phyloP scores from a whole-genome alignment of 2,888 invertebrate genomes.

The Drosophila subquinaria region DNA sequence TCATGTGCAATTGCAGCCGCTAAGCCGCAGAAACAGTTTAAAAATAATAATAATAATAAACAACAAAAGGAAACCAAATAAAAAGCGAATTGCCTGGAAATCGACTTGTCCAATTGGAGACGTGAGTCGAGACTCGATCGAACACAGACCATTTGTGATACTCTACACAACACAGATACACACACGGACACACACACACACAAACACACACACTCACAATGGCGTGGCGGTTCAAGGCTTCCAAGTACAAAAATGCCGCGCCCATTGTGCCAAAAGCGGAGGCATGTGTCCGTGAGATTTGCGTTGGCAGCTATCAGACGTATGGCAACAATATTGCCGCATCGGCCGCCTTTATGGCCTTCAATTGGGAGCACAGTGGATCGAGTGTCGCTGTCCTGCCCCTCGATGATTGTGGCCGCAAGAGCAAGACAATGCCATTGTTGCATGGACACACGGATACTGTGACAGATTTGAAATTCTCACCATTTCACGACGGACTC shows the following conservation, averaged over 20 bases:
- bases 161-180: constrained; percentile 3
- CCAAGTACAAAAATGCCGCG: constrained; percentile 99
- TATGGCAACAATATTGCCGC: constrained; percentile 98
- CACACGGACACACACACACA: constrained; percentile 18
- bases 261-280: constrained; percentile 98
- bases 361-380: constrained; percentile 97
- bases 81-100: constrained; percentile 27
- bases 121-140: constrained; percentile 21
- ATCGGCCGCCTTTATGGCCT: constrained; percentile 97
- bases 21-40: constrained; percentile 9
- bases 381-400: constrained; percentile 96
- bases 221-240: constrained; percentile 98
- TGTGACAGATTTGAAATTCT: constrained; percentile 97
- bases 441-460: constrained; percentile 95
- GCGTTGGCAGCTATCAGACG: constrained; percentile 96
- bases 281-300: constrained; percentile 93
- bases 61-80: not conserved
- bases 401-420: constrained; percentile 94
- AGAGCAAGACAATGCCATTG: constrained; percentile 94
- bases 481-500: constrained; percentile 97
- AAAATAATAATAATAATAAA: not conserved
- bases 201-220: constrained; percentile 85
- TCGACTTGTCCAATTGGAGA: constrained; percentile 36
- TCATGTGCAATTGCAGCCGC: constrained; percentile 41
- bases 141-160: constrained; percentile 12